Evolutionary conservation across 2,888 invertebrate genomes (phyloP), one percentile per base, ranked within the genome.

Genomic region (Scaptomyza flava): DNA sequence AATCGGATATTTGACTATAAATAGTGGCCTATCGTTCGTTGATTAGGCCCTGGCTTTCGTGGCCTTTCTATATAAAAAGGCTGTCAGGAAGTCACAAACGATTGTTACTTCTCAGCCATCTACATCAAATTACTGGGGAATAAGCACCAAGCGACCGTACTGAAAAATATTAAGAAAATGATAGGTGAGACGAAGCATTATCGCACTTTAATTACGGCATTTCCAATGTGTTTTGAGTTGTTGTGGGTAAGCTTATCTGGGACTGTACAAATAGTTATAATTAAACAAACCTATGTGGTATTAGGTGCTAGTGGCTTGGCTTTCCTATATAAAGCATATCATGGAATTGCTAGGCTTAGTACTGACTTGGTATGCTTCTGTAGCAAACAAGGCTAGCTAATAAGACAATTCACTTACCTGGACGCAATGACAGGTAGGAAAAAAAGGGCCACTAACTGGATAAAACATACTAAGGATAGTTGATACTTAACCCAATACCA

Each of bases 181-280:
- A 53, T 72, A 61, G 60, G 60, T 60, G 60, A 66, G 72, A 58
- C 50, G 42, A 2, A 30, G 53, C 47, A 46, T 68, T 74, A 73
- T 61, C 62, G 56, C 46, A 51, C 66, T 86, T 81, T 88, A 81
- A 88, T 88, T 81, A 72, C 50, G 53, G 52, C 53, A 78, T 47
- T 68, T 43, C 41, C 36, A 45, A 27, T 74, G 70, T 68, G 54
- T 77, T 62, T 59, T 43, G 54, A 50, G 51, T 54, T 30, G 33
- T 57, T 34, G 23, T 27, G 46, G 48, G 59, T 51, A 34, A 62
- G 85, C 77, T 81, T 81, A 87, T 81, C 80, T 70, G 68, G 59
- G 38, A 45, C 56, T 56, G 51, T 72, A 67, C 74, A 78, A 50
- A 82, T 70, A 61, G 79, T 81, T 79, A 79, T 81, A 81, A 81